Evolutionary conservation across 2,797 vertebrate species (phyloP).

Genomic region (Sylvia borin): DNA sequence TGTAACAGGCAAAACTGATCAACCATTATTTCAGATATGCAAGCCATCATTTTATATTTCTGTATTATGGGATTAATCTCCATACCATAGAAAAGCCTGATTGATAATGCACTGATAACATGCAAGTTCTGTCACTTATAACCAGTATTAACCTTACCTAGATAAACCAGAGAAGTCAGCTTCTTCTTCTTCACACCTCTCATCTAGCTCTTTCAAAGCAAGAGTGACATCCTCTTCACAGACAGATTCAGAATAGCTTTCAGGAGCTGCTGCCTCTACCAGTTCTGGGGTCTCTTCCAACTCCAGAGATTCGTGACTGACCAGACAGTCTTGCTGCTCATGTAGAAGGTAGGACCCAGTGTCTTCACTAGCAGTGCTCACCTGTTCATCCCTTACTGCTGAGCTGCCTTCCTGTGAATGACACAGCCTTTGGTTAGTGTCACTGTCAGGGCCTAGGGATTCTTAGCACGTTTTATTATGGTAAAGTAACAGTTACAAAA

Average conservation of each 20-base stretch:
- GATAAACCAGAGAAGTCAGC: slow-evolving; percentile 93
- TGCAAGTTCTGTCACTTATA: background rate
- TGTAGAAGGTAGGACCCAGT: slow-evolving; percentile 84
- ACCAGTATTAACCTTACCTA: slow-evolving; percentile 78
- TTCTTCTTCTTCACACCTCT: slow-evolving; percentile 96
- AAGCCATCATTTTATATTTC: background rate
- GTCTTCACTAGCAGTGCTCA: slow-evolving; percentile 89
- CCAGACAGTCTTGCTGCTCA: slow-evolving; percentile 80
- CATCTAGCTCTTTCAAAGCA: slow-evolving; percentile 94
- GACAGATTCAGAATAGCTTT: slow-evolving; percentile 87
- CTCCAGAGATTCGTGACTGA: slow-evolving; percentile 84
- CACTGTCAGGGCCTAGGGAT: background rate
- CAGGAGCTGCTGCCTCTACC: slow-evolving; percentile 81
- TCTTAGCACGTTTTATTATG: background rate
- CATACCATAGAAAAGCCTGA: background rate
- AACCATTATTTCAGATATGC: background rate
- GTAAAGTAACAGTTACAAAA: background rate
- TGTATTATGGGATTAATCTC: background rate
- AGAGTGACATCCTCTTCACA: slow-evolving; percentile 96
- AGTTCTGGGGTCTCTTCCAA: slow-evolving; percentile 83
- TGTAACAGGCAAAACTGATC: background rate
- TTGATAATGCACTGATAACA: background rate
- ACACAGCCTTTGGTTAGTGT: background rate
- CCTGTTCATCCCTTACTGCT: slow-evolving; percentile 86
- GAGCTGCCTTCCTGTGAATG: slow-evolving; percentile 84